phyloP scores from a whole-genome alignment of 64 coral and sea anemone species.

The Montipora foliosa region DNA sequence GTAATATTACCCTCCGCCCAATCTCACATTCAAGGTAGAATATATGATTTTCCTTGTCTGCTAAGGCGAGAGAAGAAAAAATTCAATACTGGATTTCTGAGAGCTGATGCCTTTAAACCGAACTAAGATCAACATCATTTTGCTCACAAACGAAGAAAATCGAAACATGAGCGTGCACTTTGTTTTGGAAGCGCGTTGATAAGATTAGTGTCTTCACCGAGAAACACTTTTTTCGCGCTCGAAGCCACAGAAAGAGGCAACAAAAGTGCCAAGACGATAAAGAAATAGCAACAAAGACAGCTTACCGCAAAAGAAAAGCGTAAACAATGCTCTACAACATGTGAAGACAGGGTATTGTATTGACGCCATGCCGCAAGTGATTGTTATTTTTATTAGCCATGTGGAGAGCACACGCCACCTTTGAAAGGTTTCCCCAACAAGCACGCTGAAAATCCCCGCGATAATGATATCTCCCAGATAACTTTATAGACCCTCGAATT shows the following conservation, averaged over 20 bases:
- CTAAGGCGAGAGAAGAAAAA: not conserved
- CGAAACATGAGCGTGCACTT: not conserved
- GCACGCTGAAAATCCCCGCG: not conserved
- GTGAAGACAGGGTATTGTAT: slow-evolving; percentile 39
- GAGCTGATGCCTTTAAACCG: not conserved
- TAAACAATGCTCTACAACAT: slow-evolving; percentile 48
- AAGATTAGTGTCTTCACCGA: not conserved
- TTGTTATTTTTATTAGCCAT: slow-evolving; percentile 66
- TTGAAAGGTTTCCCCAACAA: not conserved
- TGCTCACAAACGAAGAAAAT: not conserved
- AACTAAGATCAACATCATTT: not conserved
- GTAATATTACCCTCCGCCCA: too few species aligned
- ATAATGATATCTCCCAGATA: slow-evolving; percentile 2
- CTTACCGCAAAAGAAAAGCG: slow-evolving; percentile 35
- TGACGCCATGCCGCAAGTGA: not conserved
- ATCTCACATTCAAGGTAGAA: too few species aligned
- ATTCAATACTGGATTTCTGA: not conserved
- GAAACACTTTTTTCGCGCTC: not conserved
- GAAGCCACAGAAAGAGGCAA: not conserved
- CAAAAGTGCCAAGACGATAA: not conserved
- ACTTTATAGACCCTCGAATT: not conserved
- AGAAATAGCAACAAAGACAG: slow-evolving; percentile 3
- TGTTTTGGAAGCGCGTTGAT: not conserved
- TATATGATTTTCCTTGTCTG: not conserved
- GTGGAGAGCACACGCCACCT: slow-evolving; percentile 28